Percentiles rank a stretch among this genome's conserved stretches.
Evolutionary conservation across 2,888 invertebrate species (phyloP).

Genomic region (Sympetrum striolatum): DNA sequence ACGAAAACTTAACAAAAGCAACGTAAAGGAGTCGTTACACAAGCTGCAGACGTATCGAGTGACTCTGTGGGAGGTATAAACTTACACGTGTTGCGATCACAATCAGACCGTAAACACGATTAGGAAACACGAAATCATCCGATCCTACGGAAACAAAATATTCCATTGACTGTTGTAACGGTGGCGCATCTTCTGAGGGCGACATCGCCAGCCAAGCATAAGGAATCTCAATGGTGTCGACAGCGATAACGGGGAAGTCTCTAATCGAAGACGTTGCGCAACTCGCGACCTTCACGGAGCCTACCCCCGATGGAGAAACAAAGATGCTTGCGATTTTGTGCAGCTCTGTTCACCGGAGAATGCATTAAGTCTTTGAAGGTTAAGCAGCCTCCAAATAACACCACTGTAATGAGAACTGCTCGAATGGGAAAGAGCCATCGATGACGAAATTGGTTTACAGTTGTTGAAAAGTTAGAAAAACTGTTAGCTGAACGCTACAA

Average conservation of each 20-base stretch:
- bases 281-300: background rate
- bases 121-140: background rate
- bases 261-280: background rate
- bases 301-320: background rate
- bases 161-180: background rate
- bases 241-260: background rate
- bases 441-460: too few relatives aligned
- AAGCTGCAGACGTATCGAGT: background rate
- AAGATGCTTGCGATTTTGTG: background rate
- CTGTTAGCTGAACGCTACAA: too few relatives aligned
- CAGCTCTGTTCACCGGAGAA: background rate
- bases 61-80: background rate
- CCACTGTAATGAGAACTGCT: background rate
- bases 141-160: background rate
- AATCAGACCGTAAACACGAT: background rate
- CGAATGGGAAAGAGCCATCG: background rate
- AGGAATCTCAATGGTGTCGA: slow-evolving; percentile 32
- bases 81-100: background rate
- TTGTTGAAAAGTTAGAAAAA: too few relatives aligned
- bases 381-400: background rate
- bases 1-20: background rate
- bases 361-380: background rate
- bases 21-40: background rate
- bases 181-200: too few relatives aligned
- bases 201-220: background rate